Conservation (phyloP, 2,113 vertebrate species). For the Gracilinanus agilis region DNA sequence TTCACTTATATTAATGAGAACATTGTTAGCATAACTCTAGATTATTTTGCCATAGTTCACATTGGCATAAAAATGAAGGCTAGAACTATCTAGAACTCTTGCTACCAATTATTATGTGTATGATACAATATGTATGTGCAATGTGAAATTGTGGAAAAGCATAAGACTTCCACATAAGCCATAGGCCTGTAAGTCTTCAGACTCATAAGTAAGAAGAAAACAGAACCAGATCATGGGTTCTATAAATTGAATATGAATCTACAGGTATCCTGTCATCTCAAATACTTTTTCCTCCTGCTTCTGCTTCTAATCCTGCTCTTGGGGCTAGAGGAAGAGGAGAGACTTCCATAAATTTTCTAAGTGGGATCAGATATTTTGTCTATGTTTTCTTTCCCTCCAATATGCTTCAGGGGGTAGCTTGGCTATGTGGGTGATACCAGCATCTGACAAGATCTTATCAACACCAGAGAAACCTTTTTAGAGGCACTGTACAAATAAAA, state of each 20-base stretch:
- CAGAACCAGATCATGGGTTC: not conserved
- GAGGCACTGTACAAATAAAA: not conserved
- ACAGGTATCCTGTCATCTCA: not conserved
- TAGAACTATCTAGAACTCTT: not conserved
- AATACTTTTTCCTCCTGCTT: not conserved
- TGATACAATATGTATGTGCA: not conserved
- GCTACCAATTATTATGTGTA: not conserved
- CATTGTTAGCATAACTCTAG: slow-evolving; percentile 12
- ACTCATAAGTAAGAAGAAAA: not conserved
- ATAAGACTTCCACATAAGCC: not conserved
- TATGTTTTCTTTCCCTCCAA: not conserved
- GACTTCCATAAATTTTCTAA: not conserved
- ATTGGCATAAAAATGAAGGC: not conserved
- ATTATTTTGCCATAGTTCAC: slow-evolving; percentile 5
- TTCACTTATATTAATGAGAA: not conserved
- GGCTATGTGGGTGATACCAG: not conserved
- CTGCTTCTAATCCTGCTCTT: not conserved
- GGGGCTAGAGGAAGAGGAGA: not conserved
- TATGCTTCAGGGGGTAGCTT: not conserved
- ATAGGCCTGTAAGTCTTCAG: not conserved
- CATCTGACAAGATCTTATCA: not conserved
- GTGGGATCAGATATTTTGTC: not conserved
- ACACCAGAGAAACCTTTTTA: not conserved
- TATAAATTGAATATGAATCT: not conserved
- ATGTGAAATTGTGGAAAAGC: not conserved